Conservation (phyloP, 2,888 invertebrate species). For the Lymantria monacha region DNA sequence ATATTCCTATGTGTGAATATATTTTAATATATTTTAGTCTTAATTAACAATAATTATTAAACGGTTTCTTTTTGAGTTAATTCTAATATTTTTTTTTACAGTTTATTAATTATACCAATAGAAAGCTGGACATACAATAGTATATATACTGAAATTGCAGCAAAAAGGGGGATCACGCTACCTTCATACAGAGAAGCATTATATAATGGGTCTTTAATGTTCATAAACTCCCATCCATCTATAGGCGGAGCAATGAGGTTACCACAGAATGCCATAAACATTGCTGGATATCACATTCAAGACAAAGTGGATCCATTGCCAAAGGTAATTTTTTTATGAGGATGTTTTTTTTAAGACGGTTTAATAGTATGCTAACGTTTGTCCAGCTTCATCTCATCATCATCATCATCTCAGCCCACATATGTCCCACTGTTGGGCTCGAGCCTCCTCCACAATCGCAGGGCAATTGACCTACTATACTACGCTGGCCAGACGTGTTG, state of each 20-base stretch:
- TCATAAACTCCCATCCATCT: slow-evolving; percentile 54
- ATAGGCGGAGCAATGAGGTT: slow-evolving; percentile 43
- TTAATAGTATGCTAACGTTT: too few relatives aligned
- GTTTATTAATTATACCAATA: slow-evolving; percentile 36
- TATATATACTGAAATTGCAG: slow-evolving; percentile 40
- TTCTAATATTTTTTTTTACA: slow-evolving; percentile 29
- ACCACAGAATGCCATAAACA: slow-evolving; percentile 53
- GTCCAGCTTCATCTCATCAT: too few relatives aligned
- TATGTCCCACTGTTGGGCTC: too few relatives aligned
- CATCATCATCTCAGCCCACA: too few relatives aligned
- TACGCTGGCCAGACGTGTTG: too few relatives aligned
- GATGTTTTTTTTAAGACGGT: not conserved
- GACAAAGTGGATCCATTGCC: slow-evolving; percentile 48
- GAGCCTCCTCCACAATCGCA: too few relatives aligned
- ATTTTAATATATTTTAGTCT: too few relatives aligned
- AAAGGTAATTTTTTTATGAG: slow-evolving; percentile 38
- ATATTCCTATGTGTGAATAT: too few relatives aligned
- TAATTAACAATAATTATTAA: too few relatives aligned
- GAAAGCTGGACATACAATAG: slow-evolving; percentile 45
- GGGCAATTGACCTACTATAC: too few relatives aligned
- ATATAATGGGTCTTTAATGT: slow-evolving; percentile 47
- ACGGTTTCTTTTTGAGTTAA: too few relatives aligned
- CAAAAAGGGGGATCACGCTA: slow-evolving; percentile 43
- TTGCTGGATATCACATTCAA: slow-evolving; percentile 62
- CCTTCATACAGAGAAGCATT: slow-evolving; percentile 50